Evolutionary conservation across 2,888 invertebrate species (phyloP).

Genomic region (Tetragnatha montana): DNA sequence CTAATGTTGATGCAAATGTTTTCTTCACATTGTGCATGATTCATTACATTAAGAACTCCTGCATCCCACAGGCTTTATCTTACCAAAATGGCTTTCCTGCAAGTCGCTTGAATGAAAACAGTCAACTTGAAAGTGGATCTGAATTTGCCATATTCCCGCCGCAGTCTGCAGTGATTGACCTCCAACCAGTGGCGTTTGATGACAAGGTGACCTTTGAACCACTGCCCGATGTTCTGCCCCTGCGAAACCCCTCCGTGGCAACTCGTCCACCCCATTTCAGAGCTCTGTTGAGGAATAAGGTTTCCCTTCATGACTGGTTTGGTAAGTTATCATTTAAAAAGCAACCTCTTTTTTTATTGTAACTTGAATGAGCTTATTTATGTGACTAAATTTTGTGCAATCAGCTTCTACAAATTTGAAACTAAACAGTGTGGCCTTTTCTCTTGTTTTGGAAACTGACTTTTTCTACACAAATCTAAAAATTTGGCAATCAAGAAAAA

Average conservation of each 20-base stretch:
- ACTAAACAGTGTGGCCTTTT: no score
- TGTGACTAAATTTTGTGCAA: no score
- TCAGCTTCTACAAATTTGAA: no score
- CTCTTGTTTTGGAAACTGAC: no score
- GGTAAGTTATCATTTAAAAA: slow-evolving; percentile 44
- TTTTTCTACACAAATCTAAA: no score
- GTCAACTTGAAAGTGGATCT: slow-evolving; percentile 45
- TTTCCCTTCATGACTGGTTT: slow-evolving; percentile 77
- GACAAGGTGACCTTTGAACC: slow-evolving; percentile 71
- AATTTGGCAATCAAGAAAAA: no score
- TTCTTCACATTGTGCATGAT: neutral
- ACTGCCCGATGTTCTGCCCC: slow-evolving; percentile 68
- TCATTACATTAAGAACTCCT: neutral
- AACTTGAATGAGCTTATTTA: no score
- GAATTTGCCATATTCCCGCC: slow-evolving; percentile 70
- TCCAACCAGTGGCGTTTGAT: slow-evolving; percentile 52
- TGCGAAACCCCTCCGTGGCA: slow-evolving; percentile 33
- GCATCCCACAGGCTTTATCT: slow-evolving; percentile 42
- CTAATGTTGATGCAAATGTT: no score
- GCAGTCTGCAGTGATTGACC: slow-evolving; percentile 54
- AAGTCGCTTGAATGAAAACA: slow-evolving; percentile 49
- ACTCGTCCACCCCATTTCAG: slow-evolving; percentile 73
- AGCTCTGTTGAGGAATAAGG: slow-evolving; percentile 74
- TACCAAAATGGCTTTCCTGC: slow-evolving; percentile 60
- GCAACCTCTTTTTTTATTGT: no score